These are phyloP conservation scores for Coreius guichenoti DNA, from an alignment of 2,797 vertebrate genomes.

Conservation along the genomic window DNA sequence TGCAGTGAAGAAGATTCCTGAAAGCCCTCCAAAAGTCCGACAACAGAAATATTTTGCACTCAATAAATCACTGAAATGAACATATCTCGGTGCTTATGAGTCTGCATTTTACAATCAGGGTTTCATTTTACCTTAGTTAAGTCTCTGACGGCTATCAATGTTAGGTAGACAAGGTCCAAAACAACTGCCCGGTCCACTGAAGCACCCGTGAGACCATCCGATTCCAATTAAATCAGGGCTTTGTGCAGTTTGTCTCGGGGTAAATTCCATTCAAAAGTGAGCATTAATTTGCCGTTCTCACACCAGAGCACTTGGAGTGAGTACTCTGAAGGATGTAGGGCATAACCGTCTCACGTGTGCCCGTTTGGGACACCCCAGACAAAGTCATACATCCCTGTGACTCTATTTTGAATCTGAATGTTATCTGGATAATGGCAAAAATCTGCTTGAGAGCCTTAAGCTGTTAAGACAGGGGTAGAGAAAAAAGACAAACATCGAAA, in stretches of 20 bases:
- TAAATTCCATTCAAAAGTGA: not conserved
- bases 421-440: not conserved
- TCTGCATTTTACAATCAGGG: constrained; percentile 26
- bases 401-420: not conserved
- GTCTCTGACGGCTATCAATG: constrained; percentile 23
- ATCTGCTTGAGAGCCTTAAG: not conserved
- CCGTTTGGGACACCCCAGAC: not conserved
- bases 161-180: constrained; percentile 48
- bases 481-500: not conserved
- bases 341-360: not conserved
- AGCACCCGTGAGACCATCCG: constrained; percentile 56
- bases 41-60: constrained; percentile 44
- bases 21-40: constrained; percentile 22
- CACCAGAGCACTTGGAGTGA: not conserved
- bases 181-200: constrained; percentile 40
- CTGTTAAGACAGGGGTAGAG: not conserved
- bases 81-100: constrained; percentile 11
- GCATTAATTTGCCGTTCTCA: not conserved
- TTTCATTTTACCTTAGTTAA: constrained; percentile 33
- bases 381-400: not conserved
- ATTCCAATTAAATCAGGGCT: constrained; percentile 55
- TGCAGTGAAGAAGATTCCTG: constrained; percentile 30
- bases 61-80: constrained; percentile 34
- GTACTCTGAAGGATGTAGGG: not conserved
- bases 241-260: not conserved